Base-by-base conservation (phyloP, 1,140 invertebrate genomes). In the Metopolophium dirhodum region DNA sequence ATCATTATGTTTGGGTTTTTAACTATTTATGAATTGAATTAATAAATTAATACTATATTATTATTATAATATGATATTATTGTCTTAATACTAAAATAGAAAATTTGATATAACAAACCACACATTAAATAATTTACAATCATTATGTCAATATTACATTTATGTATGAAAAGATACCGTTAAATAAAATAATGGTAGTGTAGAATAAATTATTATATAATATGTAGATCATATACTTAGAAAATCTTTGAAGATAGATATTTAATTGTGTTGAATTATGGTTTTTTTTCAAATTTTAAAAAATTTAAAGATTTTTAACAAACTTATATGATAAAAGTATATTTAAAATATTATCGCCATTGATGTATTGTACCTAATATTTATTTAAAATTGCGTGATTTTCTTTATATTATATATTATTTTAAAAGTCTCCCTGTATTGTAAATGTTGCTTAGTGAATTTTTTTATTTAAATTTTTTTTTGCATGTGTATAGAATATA, bases 181-280 rank as follows among this genome's bases (percentile, higher is more conserved):
- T 87, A 49, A 30, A 18, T 49, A 86, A n/a, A 87, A 14, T 87
- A 87, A 87, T 87, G 0, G 2, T 30, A 87, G 30, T 49, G 18
- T 87, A 87, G 86, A 87, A 51, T 87, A 49, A 49, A 87, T n/a
- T 47, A 87, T 87, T n/a, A 87, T 87, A 87, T 14, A 49, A 87
- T 87, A 30, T 49, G 6, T 49, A 51, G 4, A 41, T 49, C 14
- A 87, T 87, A 49, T 87, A 86, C 85, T 86, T 47, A 45, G 26
- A 86, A 86, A 45, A 47, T 86, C 41, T 41, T 41, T 35, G 14
- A n/a, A 83, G 2, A 41, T 83, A 35, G 35, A 47, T 18, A 41
- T 47, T 45, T 26, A 86, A 86, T 86, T 86, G 11, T 86, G 85
- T 86, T 86, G 3, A 85, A 45, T 41, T 85, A 85, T 85, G 9